Base-by-base conservation (phyloP, 2,113 vertebrate species). In the Lamprologus tigripictilis region DNA sequence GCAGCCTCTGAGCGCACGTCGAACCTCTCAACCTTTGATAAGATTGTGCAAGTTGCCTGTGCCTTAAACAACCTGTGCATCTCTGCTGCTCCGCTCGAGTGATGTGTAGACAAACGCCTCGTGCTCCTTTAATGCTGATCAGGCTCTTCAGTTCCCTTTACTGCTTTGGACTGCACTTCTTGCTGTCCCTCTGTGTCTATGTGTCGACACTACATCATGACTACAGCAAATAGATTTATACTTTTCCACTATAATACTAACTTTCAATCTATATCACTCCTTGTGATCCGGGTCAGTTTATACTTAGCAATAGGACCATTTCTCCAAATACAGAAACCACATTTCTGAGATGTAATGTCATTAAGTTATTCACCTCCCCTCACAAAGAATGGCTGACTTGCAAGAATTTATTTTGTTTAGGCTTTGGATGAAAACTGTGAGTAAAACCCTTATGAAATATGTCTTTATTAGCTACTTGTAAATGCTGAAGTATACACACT, bases 21-120 rank as follows among this genome's bases (percentile, higher is more conserved):
- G 2, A 95, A 93, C 91, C 93, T 96, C 86, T 95, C 93, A 2
- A 96, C 96, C 53, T 96, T 97, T 49, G 96, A 97, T 90, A 96
- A 96, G 92, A 96, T 97, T 42, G 95, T 96, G 53, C 95, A 96
- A 89, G 96, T 96, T 12, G 96, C 96, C 37, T 96, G 96, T 95
- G 96, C 96, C 95, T 96, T 96, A 94, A 97, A 96, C 94, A 96
- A 96, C 92, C 93, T 96, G 93, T 97, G 96, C 87, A 96, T 96
- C 89, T 97, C 96, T 49, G 96, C 96, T 54, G 94, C 95, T 14
- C 96, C 96, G 1, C 93, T 96, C 2, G 95, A 96, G 91, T 96
- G 89, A 96, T 4, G 9, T 4, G 6, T 4, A 28, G 51, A 76
- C 42, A 47, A 58, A 76, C 2, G 3, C 57, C 42, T 40, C 3